Evolutionary conservation across 2,797 vertebrate species (phyloP).

Genomic region (Danio albolineatus): DNA sequence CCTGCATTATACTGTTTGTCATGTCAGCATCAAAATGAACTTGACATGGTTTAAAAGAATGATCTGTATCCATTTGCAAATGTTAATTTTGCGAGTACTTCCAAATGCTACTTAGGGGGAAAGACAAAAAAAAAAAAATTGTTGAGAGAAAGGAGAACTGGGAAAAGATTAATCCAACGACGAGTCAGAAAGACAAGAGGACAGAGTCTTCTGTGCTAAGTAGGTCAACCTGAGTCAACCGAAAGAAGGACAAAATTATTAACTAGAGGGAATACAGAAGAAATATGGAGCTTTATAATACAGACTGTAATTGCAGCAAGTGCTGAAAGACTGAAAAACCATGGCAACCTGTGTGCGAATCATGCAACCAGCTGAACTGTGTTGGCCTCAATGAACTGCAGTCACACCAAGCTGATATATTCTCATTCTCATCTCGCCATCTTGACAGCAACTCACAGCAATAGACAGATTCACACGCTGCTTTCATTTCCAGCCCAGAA

Average conservation of each 20-base stretch:
- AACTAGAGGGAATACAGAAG: conserved; percentile 20
- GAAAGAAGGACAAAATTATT: conserved; percentile 17
- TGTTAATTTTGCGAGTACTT: background rate
- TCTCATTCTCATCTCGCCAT: background rate
- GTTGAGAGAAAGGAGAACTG: background rate
- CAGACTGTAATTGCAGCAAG: conserved; percentile 23
- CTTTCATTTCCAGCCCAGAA: conserved; percentile 11
- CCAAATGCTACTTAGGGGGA: background rate
- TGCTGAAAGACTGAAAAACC: conserved; percentile 21
- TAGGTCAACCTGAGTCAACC: conserved; percentile 33
- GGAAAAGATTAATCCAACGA: background rate
- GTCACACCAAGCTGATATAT: conserved; percentile 30
- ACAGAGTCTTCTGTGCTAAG: conserved; percentile 14
- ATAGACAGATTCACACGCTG: background rate
- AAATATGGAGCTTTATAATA: conserved; percentile 17
- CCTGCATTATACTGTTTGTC: too few relatives aligned
- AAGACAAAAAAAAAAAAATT: background rate
- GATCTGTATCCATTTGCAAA: background rate
- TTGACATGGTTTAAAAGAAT: background rate
- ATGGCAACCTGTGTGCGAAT: conserved; percentile 35
- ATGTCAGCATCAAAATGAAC: too few relatives aligned
- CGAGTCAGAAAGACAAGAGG: conserved; percentile 4
- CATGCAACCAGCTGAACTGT: conserved; percentile 32
- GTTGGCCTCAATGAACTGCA: conserved; percentile 33
- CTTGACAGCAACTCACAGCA: conserved; percentile 28